These are phyloP conservation scores for Abrostola triplasia DNA, from an alignment of 2,888 invertebrate genomes.

Conservation along the genomic window DNA sequence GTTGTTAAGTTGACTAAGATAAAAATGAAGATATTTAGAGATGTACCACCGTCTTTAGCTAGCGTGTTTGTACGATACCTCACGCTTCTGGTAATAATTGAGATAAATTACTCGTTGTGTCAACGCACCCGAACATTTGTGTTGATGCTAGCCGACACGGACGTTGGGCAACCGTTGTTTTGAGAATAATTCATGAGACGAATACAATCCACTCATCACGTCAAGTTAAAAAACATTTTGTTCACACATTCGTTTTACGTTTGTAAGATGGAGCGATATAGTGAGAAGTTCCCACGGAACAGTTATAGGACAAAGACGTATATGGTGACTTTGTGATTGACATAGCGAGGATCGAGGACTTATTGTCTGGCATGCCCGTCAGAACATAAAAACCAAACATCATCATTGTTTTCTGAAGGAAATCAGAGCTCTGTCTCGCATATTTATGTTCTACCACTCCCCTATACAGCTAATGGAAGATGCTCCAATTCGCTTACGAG, in stretches of 20 bases:
- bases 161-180: constrained; percentile 51
- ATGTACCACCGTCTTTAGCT: constrained; percentile 10
- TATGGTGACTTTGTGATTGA: constrained; percentile 23
- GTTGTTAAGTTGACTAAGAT: constrained; percentile 7
- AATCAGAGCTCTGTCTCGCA: too few species aligned
- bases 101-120: constrained; percentile 66
- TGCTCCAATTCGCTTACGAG: background rate
- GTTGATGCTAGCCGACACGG: constrained; percentile 39
- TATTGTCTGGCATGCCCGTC: background rate
- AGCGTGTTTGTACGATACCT: constrained; percentile 43
- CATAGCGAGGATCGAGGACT: constrained; percentile 11
- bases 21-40: constrained; percentile 8
- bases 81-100: constrained; percentile 56
- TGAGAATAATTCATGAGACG: constrained; percentile 49
- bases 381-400: background rate
- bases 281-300: constrained; percentile 44
- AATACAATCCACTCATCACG: constrained; percentile 41
- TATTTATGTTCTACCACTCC: too few species aligned
- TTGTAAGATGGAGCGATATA: constrained; percentile 17
- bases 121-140: constrained; percentile 61
- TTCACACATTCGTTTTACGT: constrained; percentile 37
- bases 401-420: background rate
- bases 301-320: constrained; percentile 37
- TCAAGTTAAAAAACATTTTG: constrained; percentile 31
- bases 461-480: too few species aligned